Percentiles rank a stretch among this genome's conserved stretches.
These are phyloP conservation scores for Latheticus oryzae DNA, from an alignment of 2,888 invertebrate genomes.

Conservation along the genomic window DNA sequence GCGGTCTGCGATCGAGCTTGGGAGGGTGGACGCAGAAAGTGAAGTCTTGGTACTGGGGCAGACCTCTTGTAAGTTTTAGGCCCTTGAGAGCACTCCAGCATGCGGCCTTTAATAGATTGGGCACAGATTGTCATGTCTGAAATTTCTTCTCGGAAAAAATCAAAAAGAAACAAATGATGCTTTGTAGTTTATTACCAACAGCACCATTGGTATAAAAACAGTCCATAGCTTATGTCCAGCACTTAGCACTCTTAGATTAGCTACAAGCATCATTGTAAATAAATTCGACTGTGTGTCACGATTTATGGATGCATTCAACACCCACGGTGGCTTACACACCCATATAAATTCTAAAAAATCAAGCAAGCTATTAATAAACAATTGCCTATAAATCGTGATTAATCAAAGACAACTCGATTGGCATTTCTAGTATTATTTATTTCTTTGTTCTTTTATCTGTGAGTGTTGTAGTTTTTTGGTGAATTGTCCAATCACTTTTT, in stretches of 20 bases:
- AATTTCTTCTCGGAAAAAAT: slow-evolving; percentile 32
- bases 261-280: slow-evolving; percentile 14
- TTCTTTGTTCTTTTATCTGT: slow-evolving; percentile 35
- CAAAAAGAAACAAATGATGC: slow-evolving; percentile 12
- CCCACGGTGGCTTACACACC: too few species aligned
- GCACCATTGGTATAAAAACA: neutral
- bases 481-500: slow-evolving; percentile 51
- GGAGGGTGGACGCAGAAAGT: slow-evolving; percentile 97
- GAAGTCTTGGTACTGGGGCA: slow-evolving; percentile 97
- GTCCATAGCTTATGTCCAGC: slow-evolving; percentile 5
- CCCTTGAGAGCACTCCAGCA: slow-evolving; percentile 56
- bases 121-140: slow-evolving; percentile 43
- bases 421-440: slow-evolving; percentile 44
- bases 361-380: too few species aligned
- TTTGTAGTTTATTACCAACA: slow-evolving; percentile 27
- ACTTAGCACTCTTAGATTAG: slow-evolving; percentile 27
- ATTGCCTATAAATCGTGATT: slow-evolving; percentile 32
- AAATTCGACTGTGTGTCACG: slow-evolving; percentile 31
- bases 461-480: slow-evolving; percentile 55
- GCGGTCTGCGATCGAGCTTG: slow-evolving; percentile 93
- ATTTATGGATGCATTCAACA: too few species aligned
- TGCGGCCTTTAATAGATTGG: slow-evolving; percentile 51
- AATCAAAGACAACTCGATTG: slow-evolving; percentile 38
- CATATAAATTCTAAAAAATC: too few species aligned
- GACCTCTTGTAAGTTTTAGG: slow-evolving; percentile 90